Conservation (phyloP, 2,797 vertebrate genomes). For the Semaprochilodus insignis region DNA sequence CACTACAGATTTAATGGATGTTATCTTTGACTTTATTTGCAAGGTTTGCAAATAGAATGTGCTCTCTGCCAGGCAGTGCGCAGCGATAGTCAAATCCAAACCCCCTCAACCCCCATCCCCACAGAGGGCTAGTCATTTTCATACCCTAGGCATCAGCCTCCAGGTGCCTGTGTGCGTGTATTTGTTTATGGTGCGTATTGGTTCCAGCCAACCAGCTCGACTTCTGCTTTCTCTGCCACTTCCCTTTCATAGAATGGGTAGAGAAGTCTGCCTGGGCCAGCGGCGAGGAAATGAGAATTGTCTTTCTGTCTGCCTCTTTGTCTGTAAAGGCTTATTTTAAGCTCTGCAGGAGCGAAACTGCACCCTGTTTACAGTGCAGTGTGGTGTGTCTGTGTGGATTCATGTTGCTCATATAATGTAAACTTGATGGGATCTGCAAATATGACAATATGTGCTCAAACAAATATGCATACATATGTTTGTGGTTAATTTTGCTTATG, state of each 20-base stretch:
- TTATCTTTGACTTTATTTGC: slow-evolving; percentile 5
- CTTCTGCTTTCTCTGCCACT: slow-evolving; percentile 79
- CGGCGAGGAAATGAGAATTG: slow-evolving; percentile 60
- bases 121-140: slow-evolving; percentile 15
- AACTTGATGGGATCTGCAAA: not conserved
- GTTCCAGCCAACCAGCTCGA: slow-evolving; percentile 37
- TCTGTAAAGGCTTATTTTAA: slow-evolving; percentile 26
- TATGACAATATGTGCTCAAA: not conserved
- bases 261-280: slow-evolving; percentile 67
- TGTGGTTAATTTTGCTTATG: not conserved
- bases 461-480: too few species aligned
- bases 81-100: slow-evolving; percentile 43
- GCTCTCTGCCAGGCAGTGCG: not conserved
- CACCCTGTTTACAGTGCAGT: slow-evolving; percentile 16
- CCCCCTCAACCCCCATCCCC: not conserved
- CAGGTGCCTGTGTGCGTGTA: slow-evolving; percentile 31
- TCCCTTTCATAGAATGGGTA: slow-evolving; percentile 73
- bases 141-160: not conserved
- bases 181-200: slow-evolving; percentile 62
- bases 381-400: not conserved
- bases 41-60: slow-evolving; percentile 21
- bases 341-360: not conserved
- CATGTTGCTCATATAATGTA: not conserved
- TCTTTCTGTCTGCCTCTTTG: slow-evolving; percentile 58
- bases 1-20: not conserved